Evolutionary conservation across 35 echinoderm and acorn worm genomes (phyloP), one percentile per base, ranked within the genome.

Genomic region (Nesometra sesokonis): DNA sequence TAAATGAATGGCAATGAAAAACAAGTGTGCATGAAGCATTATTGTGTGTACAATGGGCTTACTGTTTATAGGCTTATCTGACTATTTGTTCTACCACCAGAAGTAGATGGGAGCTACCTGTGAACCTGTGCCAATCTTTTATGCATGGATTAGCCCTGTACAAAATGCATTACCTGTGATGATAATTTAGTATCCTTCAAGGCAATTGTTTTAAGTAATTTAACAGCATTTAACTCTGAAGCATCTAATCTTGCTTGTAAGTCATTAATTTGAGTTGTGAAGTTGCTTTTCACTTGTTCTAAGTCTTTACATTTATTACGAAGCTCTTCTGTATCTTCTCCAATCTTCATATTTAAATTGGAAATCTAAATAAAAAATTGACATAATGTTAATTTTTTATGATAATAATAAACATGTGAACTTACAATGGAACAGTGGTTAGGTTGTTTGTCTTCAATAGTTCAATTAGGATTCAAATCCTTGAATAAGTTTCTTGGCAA

Each of bases 261-360:
- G 31, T 99, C 84, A 23, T 84, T 84, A 21, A 99, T 77, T 57
- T 99, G 89, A 21, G 84, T 83, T 82, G 77, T 47, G 76, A 89
- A 91, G 80, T 86, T 88, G 32, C 33, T 46, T 19, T 88, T 83
- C 29, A 90, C 46, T 0, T 85, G 80, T 21, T 90, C 85, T 0
- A 91, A 17, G n/a, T 77, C 91, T 47, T 76, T 79, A 32, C 81
- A 46, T 30, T 38, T 92, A 13, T 37, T 83, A 13, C 43, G 77
- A 3, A 57, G 85, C 31, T 99, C 96, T 43, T 99, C 96, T 11
- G 83, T 91, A 39, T 99, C 96, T 36, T 99, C 96, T 0, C 86
- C 30, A 27, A 99, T 99, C 85, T 99, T 99, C 11, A 90, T 82
- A 34, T 94, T 99, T 19, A 99, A 90, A 82, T 99, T 93, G 35